Percentiles rank a stretch among this genome's conserved stretches.
Conservation (phyloP, 1,140 invertebrate genomes). For the Zeugodacus cucurbitae region DNA sequence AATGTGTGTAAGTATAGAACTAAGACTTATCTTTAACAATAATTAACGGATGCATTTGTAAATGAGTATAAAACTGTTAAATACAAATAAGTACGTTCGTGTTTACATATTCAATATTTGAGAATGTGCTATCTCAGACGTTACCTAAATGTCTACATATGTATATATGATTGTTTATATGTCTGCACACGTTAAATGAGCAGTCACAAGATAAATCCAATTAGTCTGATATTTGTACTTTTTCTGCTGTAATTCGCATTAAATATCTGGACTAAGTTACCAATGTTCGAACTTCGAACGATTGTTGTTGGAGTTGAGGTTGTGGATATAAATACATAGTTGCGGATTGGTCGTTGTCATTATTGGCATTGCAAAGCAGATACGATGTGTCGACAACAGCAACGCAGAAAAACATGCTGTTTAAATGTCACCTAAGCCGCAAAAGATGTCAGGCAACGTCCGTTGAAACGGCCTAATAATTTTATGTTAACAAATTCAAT, state of each 20-base stretch:
- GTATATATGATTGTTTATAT: too few relatives aligned
- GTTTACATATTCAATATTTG: too few relatives aligned
- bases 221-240: conserved; percentile 66
- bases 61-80: too few relatives aligned
- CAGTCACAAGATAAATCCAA: conserved; percentile 65
- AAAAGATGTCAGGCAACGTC: conserved; percentile 1
- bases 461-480: conserved; percentile 57
- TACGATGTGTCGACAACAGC: conserved; percentile 25
- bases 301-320: neutral
- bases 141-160: too few relatives aligned
- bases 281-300: neutral
- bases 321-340: neutral
- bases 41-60: too few relatives aligned
- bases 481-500: conserved; percentile 63
- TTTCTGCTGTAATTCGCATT: conserved; percentile 66
- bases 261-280: conserved; percentile 48
- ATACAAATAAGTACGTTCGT: too few relatives aligned
- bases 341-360: conserved; percentile 3
- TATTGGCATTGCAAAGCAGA: neutral
- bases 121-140: too few relatives aligned
- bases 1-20: too few relatives aligned
- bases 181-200: conserved; percentile 22
- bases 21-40: too few relatives aligned
- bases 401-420: neutral
- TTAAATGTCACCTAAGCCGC: conserved; percentile 16